phyloP scores from a whole-genome alignment of 2,113 vertebrate genomes.

The Periophthalmus modestus region DNA sequence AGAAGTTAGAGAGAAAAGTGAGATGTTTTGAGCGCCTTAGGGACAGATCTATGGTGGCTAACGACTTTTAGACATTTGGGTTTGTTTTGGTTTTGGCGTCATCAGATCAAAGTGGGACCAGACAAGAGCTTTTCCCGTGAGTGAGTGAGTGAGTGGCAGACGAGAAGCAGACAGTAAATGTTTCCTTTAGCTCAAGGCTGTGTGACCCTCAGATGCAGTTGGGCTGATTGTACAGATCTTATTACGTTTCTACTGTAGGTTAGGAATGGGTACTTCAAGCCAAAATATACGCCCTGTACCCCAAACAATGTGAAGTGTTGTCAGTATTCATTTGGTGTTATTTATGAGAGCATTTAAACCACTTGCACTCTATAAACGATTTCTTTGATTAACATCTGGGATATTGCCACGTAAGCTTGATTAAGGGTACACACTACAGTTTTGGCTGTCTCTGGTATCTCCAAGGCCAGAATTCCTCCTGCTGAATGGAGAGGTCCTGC shows the following conservation, averaged over 20 bases:
- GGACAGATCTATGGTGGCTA: neutral
- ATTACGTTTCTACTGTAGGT: conserved; percentile 1
- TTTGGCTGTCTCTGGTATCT: neutral
- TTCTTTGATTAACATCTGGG: neutral
- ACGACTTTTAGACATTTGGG: conserved; percentile 16
- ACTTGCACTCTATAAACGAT: neutral
- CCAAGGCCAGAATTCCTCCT: neutral
- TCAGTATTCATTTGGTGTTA: neutral
- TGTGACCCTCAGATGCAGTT: neutral
- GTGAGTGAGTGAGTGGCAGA: conserved; percentile 21
- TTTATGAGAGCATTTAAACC: neutral
- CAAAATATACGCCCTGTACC: neutral
- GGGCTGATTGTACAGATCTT: neutral
- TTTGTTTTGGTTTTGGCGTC: conserved; percentile 23
- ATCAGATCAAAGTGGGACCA: conserved; percentile 35
- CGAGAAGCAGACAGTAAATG: neutral
- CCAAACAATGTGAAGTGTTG: neutral
- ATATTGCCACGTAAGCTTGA: neutral
- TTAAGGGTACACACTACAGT: neutral
- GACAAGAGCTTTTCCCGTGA: conserved; percentile 23
- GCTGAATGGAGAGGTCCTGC: neutral
- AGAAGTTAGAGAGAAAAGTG: conserved; percentile 19
- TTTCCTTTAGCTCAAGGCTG: conserved; percentile 22
- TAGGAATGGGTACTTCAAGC: neutral
- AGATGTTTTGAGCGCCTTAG: neutral